Base-by-base conservation (phyloP, 2,888 invertebrate genomes). In the Netelia melanura region DNA sequence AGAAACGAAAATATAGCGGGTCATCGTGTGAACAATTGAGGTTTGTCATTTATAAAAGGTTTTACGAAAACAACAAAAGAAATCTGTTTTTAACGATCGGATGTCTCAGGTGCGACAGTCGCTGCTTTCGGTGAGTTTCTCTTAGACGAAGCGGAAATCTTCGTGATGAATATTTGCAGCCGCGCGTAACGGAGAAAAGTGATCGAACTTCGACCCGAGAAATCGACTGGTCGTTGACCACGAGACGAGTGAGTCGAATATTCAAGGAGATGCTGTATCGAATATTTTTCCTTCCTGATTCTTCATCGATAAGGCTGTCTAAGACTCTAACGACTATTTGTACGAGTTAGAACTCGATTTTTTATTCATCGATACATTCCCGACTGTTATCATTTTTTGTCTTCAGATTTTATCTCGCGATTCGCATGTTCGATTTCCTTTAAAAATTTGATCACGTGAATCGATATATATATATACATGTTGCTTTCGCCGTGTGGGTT, bases 41-140 rank as follows among this genome's bases (percentile, higher is more conserved):
- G 43, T 71, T 56, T 25, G 23, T 17, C 38, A 6, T 38, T 30
- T 30, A 0, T 30, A 3, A 30, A 3, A 30, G 30, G 30, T 30
- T 30, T 30, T 30, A 30, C 3, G 30, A 30, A 30, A 30, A 30
- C 30, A 30, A 30, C 0, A 30, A 52, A 54, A 2, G 8, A 58
- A 58, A 58, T 43, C 43, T 58, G 58, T 58, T 71, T 70, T 11
- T 25, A 30, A 25, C 52, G 17, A 54, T 70, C 25, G 17, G 54
- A 70, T 30, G 54, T 17, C 71, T 58, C 17, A 6, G 21, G 43
- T 17, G 72, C 58, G 43, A 44, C 23, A 23, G 21, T 21, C 38
- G 2, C n/a, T n/a, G 70, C 72, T 25, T 65, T 43, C 56, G 80
- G 72, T 80, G 72, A 80, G 80, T 80, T 65, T 79, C 43, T 70